Evolutionary conservation across 2,888 invertebrate species (phyloP).

Genomic region (Andrena praecox): DNA sequence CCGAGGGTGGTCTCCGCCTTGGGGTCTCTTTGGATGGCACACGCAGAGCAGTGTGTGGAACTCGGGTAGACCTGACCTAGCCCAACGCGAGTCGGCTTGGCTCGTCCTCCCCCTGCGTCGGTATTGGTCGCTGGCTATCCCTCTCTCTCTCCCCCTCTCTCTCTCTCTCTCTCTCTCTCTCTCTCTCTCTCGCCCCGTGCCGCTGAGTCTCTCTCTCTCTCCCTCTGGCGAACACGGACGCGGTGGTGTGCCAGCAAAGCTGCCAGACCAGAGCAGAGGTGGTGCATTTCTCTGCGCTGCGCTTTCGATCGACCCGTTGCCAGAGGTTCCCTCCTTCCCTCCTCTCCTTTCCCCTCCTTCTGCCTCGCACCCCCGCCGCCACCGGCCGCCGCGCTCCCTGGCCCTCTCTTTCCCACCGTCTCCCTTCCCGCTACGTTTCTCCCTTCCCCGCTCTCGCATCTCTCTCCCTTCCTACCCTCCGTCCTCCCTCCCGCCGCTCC

Average conservation of each 20-base stretch:
- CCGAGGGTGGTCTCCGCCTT: constrained; percentile 71
- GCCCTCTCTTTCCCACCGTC: constrained; percentile 35
- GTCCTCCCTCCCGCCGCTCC: constrained; percentile 24
- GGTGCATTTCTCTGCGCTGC: constrained; percentile 84
- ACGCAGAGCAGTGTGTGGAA: constrained; percentile 79
- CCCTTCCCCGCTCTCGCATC: constrained; percentile 34
- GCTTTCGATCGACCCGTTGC: constrained; percentile 84
- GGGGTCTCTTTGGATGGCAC: constrained; percentile 79
- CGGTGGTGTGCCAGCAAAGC: constrained; percentile 77
- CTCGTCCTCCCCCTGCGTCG: constrained; percentile 78
- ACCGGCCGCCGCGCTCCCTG: constrained; percentile 3
- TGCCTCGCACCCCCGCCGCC: constrained; percentile 16
- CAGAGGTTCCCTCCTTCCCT: constrained; percentile 69
- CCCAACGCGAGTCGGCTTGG: constrained; percentile 84
- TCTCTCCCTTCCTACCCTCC: constrained; percentile 44
- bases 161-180: constrained; percentile 30
- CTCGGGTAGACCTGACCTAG: constrained; percentile 85
- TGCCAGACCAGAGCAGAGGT: constrained; percentile 79
- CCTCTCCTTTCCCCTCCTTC: constrained; percentile 38
- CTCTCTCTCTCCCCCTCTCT: constrained; percentile 47
- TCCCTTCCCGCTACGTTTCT: constrained; percentile 24
- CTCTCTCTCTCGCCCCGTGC: constrained; percentile 47
- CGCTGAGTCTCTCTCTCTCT: constrained; percentile 34
- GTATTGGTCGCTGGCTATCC: constrained; percentile 76
- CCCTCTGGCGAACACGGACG: constrained; percentile 58